Percentiles rank a stretch among this genome's conserved stretches.
Evolutionary conservation across 2,113 vertebrate species (phyloP).

Genomic region (Chroicocephalus ridibundus): DNA sequence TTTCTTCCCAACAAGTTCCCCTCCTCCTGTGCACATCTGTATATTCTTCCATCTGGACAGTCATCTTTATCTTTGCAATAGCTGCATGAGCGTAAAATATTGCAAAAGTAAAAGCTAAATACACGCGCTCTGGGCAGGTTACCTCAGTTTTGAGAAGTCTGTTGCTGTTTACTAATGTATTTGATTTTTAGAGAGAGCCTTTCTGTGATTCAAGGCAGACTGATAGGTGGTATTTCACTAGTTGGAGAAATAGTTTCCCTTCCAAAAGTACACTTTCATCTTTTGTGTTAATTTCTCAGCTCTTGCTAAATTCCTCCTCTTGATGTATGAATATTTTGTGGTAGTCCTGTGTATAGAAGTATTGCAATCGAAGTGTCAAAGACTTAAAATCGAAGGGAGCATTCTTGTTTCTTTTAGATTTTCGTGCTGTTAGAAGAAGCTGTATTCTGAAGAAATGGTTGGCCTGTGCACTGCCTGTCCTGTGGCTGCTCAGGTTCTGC

Average conservation of each 20-base stretch:
- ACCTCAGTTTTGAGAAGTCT: not conserved
- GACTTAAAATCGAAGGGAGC: not conserved
- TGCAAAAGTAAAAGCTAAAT: not conserved
- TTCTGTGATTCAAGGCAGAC: not conserved
- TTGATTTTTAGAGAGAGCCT: not conserved
- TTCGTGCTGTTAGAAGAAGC: not conserved
- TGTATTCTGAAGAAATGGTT: not conserved
- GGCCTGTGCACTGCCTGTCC: not conserved
- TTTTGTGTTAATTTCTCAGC: not conserved
- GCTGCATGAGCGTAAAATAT: not conserved
- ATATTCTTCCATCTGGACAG: not conserved
- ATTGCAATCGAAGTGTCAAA: not conserved
- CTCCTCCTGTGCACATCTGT: not conserved
- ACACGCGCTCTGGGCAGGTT: not conserved
- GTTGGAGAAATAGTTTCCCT: not conserved
- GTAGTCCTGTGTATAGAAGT: not conserved
- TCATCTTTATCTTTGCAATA: not conserved
- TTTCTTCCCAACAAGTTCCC: not conserved
- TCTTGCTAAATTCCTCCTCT: not conserved
- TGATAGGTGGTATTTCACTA: not conserved
- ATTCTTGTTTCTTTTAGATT: not conserved
- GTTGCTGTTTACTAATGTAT: not conserved
- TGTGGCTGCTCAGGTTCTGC: not conserved
- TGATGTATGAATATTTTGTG: not conserved
- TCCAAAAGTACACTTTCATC: not conserved